Base-by-base conservation (phyloP, 2,888 invertebrate genomes). In the Tanypteryx hageni region DNA sequence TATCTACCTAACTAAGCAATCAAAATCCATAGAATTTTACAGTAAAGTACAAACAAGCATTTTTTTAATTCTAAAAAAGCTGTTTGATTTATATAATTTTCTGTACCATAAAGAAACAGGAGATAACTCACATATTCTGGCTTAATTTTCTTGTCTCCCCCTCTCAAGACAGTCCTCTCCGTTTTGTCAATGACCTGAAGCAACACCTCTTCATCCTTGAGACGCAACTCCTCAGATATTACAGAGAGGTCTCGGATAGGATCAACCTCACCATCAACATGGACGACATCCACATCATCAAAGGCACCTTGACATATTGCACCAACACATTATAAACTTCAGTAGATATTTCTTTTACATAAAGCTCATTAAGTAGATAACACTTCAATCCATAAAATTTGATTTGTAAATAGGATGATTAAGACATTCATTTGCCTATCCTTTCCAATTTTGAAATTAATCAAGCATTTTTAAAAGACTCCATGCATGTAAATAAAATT, bases 201-300 rank as follows among this genome's bases (percentile, higher is more conserved):
- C n/a, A 99, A 95, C 93, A 97, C 97, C 94, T 99, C 99, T 94
- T 98, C 97, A 94, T 99, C 99, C 95, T 99, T 99, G 84, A 99
- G 96, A 89, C 99, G 96, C 92, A 99, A 95, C 95, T 99, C 99
- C 94, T 99, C 99, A 93, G 97, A 97, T 94, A 99, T 99, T 92
- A 99, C 99, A 94, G 99, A 99, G 94, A 99, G 96, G 95, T 99
- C 99, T 92, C 99, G 96, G 0, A 99, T 97, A 0, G 99, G 99
- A 95, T 99, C 97, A 3, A 99, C 99, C 93, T 99, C 99, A 0
- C 99, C 99, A 95, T 99, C 99, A 0, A 99, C 97, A 95, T 99
- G 99, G 91, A 98, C 99, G 0, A 99, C 99, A 94, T 99, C 99
- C 92, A 99, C 98, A 94, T 99, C 99, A 93, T 99, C 99, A 95